Percentiles rank a stretch among this genome's conserved stretches.
Conservation (phyloP, 2,113 vertebrate genomes). For the Eretmochelys imbricata region DNA sequence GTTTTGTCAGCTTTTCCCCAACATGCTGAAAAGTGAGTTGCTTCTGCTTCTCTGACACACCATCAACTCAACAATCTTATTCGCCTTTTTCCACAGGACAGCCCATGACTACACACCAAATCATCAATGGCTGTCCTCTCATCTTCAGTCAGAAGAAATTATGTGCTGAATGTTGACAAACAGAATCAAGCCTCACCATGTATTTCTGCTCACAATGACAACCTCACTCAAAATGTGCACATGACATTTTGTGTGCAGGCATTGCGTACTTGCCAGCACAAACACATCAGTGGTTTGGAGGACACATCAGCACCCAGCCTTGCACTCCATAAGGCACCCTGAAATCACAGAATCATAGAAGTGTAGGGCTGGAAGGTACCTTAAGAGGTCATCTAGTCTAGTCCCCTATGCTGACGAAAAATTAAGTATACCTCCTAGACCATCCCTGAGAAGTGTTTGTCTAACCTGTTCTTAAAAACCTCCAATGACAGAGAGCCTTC, state of each 20-base stretch:
- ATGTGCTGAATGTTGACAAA: background rate
- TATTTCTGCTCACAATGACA: background rate
- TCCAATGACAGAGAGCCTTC: background rate
- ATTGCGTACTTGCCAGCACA: fast-evolving
- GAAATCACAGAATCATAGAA: background rate
- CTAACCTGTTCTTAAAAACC: background rate
- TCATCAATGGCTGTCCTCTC: background rate
- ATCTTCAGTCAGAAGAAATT: background rate
- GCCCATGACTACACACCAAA: background rate
- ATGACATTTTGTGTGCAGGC: background rate
- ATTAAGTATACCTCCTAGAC: background rate
- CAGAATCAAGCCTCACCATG: background rate
- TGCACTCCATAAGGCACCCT: background rate
- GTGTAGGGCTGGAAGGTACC: background rate
- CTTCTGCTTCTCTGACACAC: background rate
- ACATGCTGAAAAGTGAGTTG: background rate
- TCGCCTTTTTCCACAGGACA: background rate
- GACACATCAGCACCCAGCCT: background rate
- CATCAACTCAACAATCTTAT: background rate
- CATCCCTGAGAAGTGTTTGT: background rate
- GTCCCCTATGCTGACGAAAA: background rate
- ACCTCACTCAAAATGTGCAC: background rate
- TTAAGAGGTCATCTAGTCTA: background rate
- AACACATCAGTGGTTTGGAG: background rate
- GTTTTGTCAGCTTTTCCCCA: background rate